Base-by-base conservation (phyloP, 2,888 invertebrate genomes). In the Patella depressa region DNA sequence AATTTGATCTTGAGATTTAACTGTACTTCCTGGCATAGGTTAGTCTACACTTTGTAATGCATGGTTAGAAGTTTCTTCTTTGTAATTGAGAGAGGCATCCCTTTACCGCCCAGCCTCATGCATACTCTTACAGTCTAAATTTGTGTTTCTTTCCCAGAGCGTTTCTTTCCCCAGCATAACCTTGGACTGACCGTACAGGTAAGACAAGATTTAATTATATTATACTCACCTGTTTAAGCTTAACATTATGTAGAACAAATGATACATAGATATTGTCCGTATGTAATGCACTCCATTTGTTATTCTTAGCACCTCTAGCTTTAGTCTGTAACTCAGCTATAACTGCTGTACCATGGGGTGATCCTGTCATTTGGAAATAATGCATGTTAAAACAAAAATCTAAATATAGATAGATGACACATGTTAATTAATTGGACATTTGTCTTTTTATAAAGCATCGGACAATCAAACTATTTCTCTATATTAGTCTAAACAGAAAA, bases 261-360 rank as follows among this genome's bases (percentile, higher is more conserved):
- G 86, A 84, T 29, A 82, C 74, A 74, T 86, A 87, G 1, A 87
- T 81, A 71, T 87, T 87, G 15, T 82, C 86, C 14, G 73, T 81
- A 73, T 81, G 81, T 19, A 77, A 71, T 7, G 86, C 84, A 72
- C 81, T 79, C 87, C 87, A 87, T 24, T 76, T 81, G 17, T 83
- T 80, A 12, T 83, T 82, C 72, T 80, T 81, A 11, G 82, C 77
- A 29, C 87, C 87, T 53, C 87, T 76, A 1, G 82, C 87, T 19
- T 83, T 83, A 11, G 85, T 86, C 77, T 83, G 84, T 7, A 72
- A 72, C 65, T 85, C 86, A 19, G 85, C 82, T 45, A 87, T 74
- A 65, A 84, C 80, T 2, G 80, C 79, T 55, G 85, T 83, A 1
- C 87, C 87, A 79, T 82, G 76, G n/a, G 82, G 80, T 69, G 73